These are phyloP conservation scores for Stenichneumon culpator DNA, from an alignment of 2,888 invertebrate species.

Conservation along the genomic window DNA sequence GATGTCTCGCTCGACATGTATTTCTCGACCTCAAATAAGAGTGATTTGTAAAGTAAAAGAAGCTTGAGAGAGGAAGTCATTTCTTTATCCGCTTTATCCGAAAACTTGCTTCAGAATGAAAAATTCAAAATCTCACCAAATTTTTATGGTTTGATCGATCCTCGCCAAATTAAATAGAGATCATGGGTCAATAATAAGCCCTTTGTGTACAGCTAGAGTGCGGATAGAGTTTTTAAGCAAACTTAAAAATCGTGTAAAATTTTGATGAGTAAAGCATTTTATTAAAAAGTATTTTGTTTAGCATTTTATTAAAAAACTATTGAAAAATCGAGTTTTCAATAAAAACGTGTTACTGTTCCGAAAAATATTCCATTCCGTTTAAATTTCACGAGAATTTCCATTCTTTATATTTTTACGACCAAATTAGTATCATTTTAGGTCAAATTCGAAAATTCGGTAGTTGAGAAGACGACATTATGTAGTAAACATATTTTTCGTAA, in stretches of 20 bases:
- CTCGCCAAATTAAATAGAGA: no score
- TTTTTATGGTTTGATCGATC: no score
- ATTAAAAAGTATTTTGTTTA: no score
- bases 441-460: not conserved
- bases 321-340: not conserved
- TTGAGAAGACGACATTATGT: not conserved
- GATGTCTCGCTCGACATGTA: not conserved
- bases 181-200: no score
- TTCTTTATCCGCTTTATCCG: not conserved
- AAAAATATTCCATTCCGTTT: not conserved
- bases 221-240: no score
- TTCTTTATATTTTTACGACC: not conserved
- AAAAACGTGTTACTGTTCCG: not conserved
- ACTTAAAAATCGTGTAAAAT: no score
- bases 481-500: not conserved
- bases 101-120: no score
- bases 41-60: not conserved
- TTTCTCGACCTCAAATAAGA: not conserved
- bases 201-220: no score
- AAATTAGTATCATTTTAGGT: not conserved
- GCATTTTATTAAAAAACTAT: no score
- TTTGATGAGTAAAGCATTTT: no score
- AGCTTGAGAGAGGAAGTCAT: not conserved
- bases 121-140: no score
- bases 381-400: not conserved